Evolutionary conservation across 2,113 vertebrate genomes (phyloP).

Genomic region (Raja brachyura): DNA sequence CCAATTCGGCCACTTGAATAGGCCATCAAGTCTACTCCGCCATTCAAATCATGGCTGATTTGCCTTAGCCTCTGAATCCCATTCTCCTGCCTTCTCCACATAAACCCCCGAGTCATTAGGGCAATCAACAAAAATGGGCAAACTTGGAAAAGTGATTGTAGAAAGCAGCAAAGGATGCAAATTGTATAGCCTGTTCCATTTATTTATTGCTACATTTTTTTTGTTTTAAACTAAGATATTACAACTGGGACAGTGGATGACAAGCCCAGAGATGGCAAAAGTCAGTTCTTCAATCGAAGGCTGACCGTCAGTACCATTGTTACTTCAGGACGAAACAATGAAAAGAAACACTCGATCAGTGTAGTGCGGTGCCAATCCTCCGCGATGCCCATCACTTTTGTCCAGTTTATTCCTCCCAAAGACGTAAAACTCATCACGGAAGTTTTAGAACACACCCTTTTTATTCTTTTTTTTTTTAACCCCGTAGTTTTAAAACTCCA

Average conservation of each 20-base stretch:
- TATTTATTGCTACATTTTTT: neutral
- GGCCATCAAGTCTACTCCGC: no score
- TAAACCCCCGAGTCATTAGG: no score
- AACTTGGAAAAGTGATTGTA: neutral
- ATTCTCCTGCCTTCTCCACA: no score
- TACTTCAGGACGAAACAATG: neutral
- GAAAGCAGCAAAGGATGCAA: neutral
- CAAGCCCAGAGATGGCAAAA: neutral
- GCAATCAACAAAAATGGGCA: neutral
- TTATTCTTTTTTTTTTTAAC: neutral
- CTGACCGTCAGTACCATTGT: neutral
- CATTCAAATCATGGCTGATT: no score
- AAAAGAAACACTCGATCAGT: neutral
- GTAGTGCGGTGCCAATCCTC: neutral
- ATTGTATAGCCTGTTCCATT: neutral
- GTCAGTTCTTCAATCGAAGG: neutral
- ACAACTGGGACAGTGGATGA: neutral
- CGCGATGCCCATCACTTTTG: no score
- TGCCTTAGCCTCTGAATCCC: no score
- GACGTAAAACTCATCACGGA: neutral
- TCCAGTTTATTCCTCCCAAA: neutral
- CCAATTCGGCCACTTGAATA: no score
- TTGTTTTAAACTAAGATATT: neutral
- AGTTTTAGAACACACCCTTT: constrained; percentile 26
- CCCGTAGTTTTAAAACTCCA: constrained; percentile 20